Evolutionary conservation across 2,888 invertebrate genomes (phyloP).

Genomic region (Stenurella melanura): DNA sequence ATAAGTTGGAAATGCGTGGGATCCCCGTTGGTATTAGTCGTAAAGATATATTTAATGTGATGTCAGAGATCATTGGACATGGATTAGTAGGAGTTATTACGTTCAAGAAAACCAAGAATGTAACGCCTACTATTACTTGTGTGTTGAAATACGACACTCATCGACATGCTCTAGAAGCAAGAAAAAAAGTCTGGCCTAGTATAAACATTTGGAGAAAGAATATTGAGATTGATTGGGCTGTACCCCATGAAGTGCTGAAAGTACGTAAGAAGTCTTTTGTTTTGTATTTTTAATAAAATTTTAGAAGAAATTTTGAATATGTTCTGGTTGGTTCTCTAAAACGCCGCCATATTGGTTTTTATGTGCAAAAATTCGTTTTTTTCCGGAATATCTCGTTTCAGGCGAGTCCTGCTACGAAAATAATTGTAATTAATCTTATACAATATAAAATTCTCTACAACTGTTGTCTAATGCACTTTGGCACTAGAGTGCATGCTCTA

Average conservation of each 20-base stretch:
- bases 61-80: slow-evolving; percentile 47
- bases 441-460: no score
- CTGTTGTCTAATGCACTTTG: no score
- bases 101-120: slow-evolving; percentile 31
- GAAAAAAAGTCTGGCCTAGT: slow-evolving; percentile 54
- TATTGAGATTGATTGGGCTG: slow-evolving; percentile 57
- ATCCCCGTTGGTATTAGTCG: slow-evolving; percentile 33
- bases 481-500: no score
- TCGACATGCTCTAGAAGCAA: slow-evolving; percentile 56
- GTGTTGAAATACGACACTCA: slow-evolving; percentile 58
- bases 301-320: no score
- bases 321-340: no score
- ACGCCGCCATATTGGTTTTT: no score
- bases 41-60: slow-evolving; percentile 36
- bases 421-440: no score
- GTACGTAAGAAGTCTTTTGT: slow-evolving; percentile 49
- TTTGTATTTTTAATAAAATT: slow-evolving; percentile 6
- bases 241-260: slow-evolving; percentile 50
- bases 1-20: slow-evolving; percentile 76
- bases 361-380: no score
- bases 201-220: slow-evolving; percentile 49
- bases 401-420: no score
- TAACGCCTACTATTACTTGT: slow-evolving; percentile 40
- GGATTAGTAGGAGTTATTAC: slow-evolving; percentile 47
- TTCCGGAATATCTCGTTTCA: no score